phyloP scores from a whole-genome alignment of 2,888 invertebrate genomes.

The Panzeria rudis region DNA sequence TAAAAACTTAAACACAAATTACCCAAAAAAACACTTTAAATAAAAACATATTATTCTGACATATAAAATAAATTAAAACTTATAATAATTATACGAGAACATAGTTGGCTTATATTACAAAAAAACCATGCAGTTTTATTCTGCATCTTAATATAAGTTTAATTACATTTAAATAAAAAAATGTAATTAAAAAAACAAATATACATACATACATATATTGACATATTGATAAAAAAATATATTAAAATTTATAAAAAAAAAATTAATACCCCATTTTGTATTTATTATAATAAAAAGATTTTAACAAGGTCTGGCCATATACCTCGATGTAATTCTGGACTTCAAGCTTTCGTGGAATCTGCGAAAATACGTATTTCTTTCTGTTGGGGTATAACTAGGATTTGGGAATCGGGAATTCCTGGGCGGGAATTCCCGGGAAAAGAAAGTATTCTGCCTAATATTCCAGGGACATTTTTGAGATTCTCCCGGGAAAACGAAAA shows the following conservation, averaged over 20 bases:
- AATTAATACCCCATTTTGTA: conserved; percentile 5
- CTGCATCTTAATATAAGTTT: conserved; percentile 73
- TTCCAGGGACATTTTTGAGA: too few relatives aligned
- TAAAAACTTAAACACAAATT: conserved; percentile 56
- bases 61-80: conserved; percentile 43
- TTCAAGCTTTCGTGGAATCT: too few relatives aligned
- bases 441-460: too few relatives aligned
- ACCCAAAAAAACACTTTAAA: conserved; percentile 52
- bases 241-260: conserved; percentile 74
- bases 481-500: too few relatives aligned
- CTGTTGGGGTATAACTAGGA: too few relatives aligned
- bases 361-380: too few relatives aligned
- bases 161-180: conserved; percentile 49
- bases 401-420: too few relatives aligned
- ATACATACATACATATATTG: conserved; percentile 65
- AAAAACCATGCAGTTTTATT: conserved; percentile 65
- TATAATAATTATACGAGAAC: conserved; percentile 28
- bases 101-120: conserved; percentile 72
- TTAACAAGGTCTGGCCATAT: too few relatives aligned
- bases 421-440: too few relatives aligned
- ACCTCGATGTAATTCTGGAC: too few relatives aligned
- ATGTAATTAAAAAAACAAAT: conserved; percentile 62
- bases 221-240: conserved; percentile 71
- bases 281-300: not conserved
- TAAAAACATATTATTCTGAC: conserved; percentile 51